phyloP scores from a whole-genome alignment of 2,797 vertebrate species.

The Dromococcyx pavoninus region DNA sequence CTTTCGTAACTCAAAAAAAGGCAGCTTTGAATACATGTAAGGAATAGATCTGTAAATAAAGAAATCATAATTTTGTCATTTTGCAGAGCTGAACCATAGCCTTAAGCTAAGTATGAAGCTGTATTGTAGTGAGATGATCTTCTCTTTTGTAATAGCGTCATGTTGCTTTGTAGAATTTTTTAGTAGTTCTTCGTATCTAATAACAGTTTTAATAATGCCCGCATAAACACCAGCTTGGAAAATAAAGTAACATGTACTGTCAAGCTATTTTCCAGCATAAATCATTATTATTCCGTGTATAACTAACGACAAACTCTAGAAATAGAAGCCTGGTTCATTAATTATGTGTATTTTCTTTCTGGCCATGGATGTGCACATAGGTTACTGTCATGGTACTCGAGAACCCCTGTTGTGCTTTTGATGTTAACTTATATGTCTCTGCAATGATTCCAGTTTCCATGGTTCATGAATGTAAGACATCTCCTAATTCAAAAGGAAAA shows the following conservation, averaged over 20 bases:
- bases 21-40: neutral
- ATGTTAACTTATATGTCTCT: neutral
- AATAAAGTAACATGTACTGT: neutral
- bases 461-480: neutral
- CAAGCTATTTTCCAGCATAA: neutral
- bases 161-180: neutral
- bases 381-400: neutral
- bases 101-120: neutral
- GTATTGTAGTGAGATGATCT: neutral
- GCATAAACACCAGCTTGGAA: neutral
- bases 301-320: slow-evolving; percentile 1
- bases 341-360: neutral
- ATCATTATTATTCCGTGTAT: neutral
- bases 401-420: neutral
- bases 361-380: neutral
- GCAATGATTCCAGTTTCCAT: neutral
- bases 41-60: neutral
- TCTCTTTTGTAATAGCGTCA: neutral
- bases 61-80: neutral
- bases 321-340: neutral
- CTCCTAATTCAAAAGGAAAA: neutral
- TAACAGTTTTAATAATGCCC: neutral
- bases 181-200: neutral
- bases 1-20: neutral
- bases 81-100: neutral